Conservation (phyloP, 2,113 vertebrate species). For the Corythoichthys intestinalis region DNA sequence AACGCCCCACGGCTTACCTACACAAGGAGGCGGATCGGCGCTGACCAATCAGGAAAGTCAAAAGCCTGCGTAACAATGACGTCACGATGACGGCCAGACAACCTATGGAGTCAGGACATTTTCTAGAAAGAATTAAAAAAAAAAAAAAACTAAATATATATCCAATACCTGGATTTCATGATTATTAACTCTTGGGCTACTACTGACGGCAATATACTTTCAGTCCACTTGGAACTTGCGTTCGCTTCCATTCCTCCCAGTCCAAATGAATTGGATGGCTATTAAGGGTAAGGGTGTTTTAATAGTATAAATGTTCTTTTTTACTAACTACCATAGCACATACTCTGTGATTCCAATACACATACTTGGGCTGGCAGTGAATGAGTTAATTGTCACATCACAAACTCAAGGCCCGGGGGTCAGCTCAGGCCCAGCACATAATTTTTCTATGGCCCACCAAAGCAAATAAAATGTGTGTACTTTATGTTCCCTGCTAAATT, state of each 20-base stretch:
- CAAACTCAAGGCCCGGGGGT: neutral
- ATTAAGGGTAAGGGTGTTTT: too few species aligned
- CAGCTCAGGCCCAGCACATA: neutral
- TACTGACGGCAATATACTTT: too few species aligned
- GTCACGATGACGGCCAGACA: slow-evolving; percentile 21
- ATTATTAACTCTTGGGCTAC: neutral
- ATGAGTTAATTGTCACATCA: too few species aligned
- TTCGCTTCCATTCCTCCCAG: too few species aligned
- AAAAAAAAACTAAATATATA: neutral
- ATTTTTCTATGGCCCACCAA: neutral
- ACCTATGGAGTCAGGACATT: slow-evolving; percentile 16
- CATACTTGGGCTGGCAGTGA: too few species aligned
- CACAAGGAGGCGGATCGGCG: slow-evolving; percentile 25
- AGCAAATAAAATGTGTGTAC: neutral
- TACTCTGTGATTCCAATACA: too few species aligned
- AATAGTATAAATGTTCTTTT: too few species aligned
- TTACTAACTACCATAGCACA: too few species aligned
- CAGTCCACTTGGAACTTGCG: too few species aligned
- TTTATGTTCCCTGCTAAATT: neutral
- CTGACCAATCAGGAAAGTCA: slow-evolving; percentile 47
- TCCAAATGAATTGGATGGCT: too few species aligned
- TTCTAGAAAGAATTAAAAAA: neutral
- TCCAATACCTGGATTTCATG: neutral
- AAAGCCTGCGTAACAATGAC: slow-evolving; percentile 36
- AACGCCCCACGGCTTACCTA: slow-evolving; percentile 43